Evolutionary conservation across 2,113 vertebrate genomes (phyloP), one percentile per base, ranked within the genome.

Genomic region (Turdus rufiventris): DNA sequence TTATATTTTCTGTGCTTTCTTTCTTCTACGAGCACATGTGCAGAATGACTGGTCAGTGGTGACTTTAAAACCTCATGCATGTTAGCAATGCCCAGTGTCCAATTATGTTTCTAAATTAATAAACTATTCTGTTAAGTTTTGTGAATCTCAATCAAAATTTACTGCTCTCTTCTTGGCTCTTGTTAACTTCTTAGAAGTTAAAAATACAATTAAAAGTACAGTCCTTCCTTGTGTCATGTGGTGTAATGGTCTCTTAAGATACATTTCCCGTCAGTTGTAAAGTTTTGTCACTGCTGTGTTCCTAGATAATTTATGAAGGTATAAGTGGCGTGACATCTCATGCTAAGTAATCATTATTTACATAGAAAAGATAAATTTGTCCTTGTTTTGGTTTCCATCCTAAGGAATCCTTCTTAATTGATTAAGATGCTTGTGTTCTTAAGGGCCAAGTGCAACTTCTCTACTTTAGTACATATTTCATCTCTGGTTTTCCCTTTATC

Each of bases 11-110:
- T 50, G 21, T 63, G 25, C 29, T 40, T 76, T 16, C 16, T 84
- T 36, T 80, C 11, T 68, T 82, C 29, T 89, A 0, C 18, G 11
- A 56, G 28, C 1, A 3, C 8, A 4, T 1, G 3, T 50, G 54
- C 33, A 63, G 43, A 88, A 24, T 36, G 57, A 38, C 63, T 42
- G 10, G 14, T 75, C 29, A 15, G 6, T 5, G 14, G 19, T 61
- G 53, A 23, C 58, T 71, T 57, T 47, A 31, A 61, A 70, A 62
- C 5, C n/a, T 56, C 8, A 10, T 31, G 11, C 4, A 1, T 17
- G 7, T 88, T 80, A 80, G 26, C 42, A 57, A 57, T 9, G 3
- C 57, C 42, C 75, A 10, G 25, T 45, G 51, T 38, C 16, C 34
- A 71, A 24, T 63, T 85, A 21, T 23, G 10, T 87, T 78, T 87